phyloP scores from a whole-genome alignment of 2,797 vertebrate species.

The Melanotaenia parkinsoni region DNA sequence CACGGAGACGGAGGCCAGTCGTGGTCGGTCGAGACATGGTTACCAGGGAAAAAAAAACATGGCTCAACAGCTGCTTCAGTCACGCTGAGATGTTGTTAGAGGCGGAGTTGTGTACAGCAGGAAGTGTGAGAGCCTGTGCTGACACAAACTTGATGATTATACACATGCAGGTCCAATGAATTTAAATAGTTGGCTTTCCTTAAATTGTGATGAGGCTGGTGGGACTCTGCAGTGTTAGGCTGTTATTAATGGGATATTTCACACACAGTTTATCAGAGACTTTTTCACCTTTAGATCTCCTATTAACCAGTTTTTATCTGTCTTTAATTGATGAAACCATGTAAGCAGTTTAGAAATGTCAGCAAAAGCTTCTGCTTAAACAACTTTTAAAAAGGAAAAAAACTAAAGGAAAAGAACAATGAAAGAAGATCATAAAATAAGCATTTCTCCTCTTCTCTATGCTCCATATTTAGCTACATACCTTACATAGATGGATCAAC shows the following conservation, averaged over 20 bases:
- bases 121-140: constrained; percentile 20
- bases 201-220: constrained; percentile 6
- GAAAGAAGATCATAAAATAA: not conserved
- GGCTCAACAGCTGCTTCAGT: constrained; percentile 44
- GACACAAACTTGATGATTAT: constrained; percentile 20
- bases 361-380: constrained; percentile 19
- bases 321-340: constrained; percentile 37
- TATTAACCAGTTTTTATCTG: not conserved
- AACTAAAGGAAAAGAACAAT: constrained; percentile 18
- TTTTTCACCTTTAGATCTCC: not conserved
- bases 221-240: not conserved
- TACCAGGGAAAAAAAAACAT: constrained; percentile 14
- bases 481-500: not conserved
- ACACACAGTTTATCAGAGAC: not conserved
- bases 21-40: constrained; percentile 31
- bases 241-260: not conserved
- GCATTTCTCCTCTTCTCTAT: not conserved
- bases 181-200: constrained; percentile 3
- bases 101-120: constrained; percentile 1
- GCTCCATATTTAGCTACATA: not conserved
- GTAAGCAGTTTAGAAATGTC: constrained; percentile 45
- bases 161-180: constrained; percentile 27
- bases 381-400: constrained; percentile 15
- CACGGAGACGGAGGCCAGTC: constrained; percentile 38
- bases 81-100: constrained; percentile 31